Base-by-base conservation (phyloP, 2,113 vertebrate genomes). In the Helogale parvula region DNA sequence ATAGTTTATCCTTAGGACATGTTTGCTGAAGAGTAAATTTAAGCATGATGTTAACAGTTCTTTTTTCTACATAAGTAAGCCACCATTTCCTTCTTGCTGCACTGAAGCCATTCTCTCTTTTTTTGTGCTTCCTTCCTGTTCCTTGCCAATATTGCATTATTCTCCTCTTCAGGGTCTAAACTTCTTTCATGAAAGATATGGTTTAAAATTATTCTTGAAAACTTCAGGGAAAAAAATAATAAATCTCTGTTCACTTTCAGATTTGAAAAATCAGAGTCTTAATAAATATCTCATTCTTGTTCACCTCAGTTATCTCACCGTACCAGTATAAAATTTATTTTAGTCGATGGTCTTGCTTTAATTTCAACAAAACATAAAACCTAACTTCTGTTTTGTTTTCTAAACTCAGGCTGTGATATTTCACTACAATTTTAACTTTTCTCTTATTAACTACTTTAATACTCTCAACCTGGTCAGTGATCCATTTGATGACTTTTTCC, bases 261-360 rank as follows among this genome's bases (percentile, higher is more conserved):
- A 74, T 87, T 93, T 81, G 21, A 76, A 86, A 95, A 93, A 86
- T 80, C 16, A 80, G 23, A 66, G 21, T 90, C 35, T 74, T 86
- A 57, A 68, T 88, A 92, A 77, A 68, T 47, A 65, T 54, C 1
- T 31, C 60, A 54, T 88, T 80, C 45, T 68, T 77, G 41, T 72
- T 96, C 8, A 66, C 38, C 15, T 38, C 23, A 41, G 8, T 88
- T 71, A 15, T 52, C 94, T 84, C 69, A 68, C 69, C 35, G 0
- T 69, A 27, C 21, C 88, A 88, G 5, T 50, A 2, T 80, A 77
- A n/a, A 60, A 41, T 50, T 87, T 94, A 60, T 93, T 93, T 86
- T 86, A 90, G 52, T 65, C 86, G 12, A 65, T 83, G 80, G 7
- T 71, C 17, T 93, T 89, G 17, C 31, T 90, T 84, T 60, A 66